Base-by-base conservation (phyloP, 2,888 invertebrate species). In the Acheta domesticus region DNA sequence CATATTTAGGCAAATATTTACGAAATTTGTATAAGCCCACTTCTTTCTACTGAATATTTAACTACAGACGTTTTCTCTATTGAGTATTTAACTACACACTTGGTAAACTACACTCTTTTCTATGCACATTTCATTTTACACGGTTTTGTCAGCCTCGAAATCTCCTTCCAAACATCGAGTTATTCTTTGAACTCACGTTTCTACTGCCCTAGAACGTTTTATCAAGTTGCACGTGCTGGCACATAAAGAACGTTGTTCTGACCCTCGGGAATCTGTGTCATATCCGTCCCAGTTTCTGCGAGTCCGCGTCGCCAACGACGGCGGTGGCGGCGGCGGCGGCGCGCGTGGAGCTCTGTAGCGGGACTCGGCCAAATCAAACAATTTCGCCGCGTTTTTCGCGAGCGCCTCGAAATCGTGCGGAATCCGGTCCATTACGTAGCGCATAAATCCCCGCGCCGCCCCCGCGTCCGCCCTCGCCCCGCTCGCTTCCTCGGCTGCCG, bases 301-400 rank as follows among this genome's bases (percentile, higher is more conserved):
- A 62, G 36, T 36, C 14, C 62, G n/a, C 62, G 36, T 36, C 62
- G 62, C 62, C 78, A 80, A 76, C 76, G 76, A 75, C 48, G 79
- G 49, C 62, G 75, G 48, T 80, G 21, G 36, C 48, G 62, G n/a
- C 62, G n/a, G n/a, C 62, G 14, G 12, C 1, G n/a, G 5, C 62
- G 62, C 62, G 14, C 62, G 8, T n/a, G 62, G n/a, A 36, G 36
- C 8, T 36, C 8, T 36, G 36, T 36, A 36, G n/a, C 62, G n/a
- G 16, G n/a, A 62, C 62, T 62, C n/a, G 16, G 14, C 62, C 16
- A 62, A 62, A 62, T 62, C 62, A 62, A 62, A 62, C 62, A 62
- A 62, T 62, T 62, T 62, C n/a, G 62, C 14, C 62, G 62, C 14
- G 62, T 62, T 62, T 62, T 62, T 62, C 62, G 62, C 14, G 62